Percentiles rank a stretch among this genome's conserved stretches.
Evolutionary conservation across 1,140 invertebrate species (phyloP).

Genomic region (Trypoxylus dichotomus): DNA sequence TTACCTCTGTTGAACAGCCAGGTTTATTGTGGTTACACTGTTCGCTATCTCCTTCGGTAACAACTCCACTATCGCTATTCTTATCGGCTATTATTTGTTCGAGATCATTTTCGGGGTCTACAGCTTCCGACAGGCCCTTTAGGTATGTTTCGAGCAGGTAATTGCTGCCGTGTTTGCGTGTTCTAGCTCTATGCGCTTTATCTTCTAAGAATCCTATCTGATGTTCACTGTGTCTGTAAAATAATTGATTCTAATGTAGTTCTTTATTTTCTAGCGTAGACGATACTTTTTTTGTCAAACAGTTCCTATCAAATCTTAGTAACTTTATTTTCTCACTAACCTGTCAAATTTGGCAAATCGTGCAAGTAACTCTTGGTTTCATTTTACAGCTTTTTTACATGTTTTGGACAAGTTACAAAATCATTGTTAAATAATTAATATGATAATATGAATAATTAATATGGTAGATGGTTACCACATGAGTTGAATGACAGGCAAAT

Average conservation of each 20-base stretch:
- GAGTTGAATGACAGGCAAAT: too few species aligned
- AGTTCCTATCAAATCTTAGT: too few species aligned
- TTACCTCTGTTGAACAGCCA: slow-evolving; percentile 45
- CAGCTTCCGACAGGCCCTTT: slow-evolving; percentile 57
- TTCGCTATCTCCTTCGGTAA: slow-evolving; percentile 54
- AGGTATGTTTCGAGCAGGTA: slow-evolving; percentile 81
- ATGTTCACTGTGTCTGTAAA: slow-evolving; percentile 71
- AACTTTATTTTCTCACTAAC: too few species aligned
- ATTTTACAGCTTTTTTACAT: too few species aligned
- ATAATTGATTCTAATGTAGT: neutral
- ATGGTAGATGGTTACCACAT: too few species aligned
- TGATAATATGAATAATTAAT: too few species aligned
- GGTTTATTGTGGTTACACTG: slow-evolving; percentile 48
- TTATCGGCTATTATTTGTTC: slow-evolving; percentile 50
- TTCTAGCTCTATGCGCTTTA: slow-evolving; percentile 68
- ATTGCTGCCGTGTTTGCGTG: slow-evolving; percentile 76
- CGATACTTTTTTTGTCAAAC: too few species aligned
- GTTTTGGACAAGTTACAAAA: too few species aligned
- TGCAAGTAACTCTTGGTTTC: too few species aligned
- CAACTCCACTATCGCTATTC: slow-evolving; percentile 62
- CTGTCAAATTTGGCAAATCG: too few species aligned
- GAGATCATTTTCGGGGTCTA: slow-evolving; percentile 52
- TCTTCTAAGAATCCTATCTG: slow-evolving; percentile 77
- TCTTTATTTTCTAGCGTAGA: too few species aligned
- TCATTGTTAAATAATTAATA: too few species aligned